These are phyloP conservation scores for Yponomeuta sedellus DNA, from an alignment of 2,888 invertebrate genomes.

Conservation along the genomic window DNA sequence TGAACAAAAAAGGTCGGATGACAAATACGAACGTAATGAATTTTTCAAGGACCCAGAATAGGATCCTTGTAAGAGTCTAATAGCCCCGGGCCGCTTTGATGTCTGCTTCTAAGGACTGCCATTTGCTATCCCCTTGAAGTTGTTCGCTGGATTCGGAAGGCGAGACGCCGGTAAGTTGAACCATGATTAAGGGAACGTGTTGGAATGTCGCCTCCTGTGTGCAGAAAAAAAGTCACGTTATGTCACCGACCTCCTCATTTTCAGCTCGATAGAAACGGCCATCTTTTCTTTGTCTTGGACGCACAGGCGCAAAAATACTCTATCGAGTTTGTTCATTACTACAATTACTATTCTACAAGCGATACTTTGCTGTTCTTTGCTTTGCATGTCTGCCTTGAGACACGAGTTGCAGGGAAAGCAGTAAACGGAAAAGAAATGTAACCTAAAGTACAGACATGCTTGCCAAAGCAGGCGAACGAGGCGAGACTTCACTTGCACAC, in stretches of 20 bases:
- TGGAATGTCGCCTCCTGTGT: neutral
- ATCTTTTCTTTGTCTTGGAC: no score
- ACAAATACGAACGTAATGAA: neutral
- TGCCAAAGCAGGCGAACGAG: no score
- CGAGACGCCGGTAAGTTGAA: neutral
- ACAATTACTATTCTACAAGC: no score
- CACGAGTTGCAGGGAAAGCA: no score
- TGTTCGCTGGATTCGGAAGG: neutral
- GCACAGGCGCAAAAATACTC: no score
- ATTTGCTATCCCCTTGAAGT: neutral
- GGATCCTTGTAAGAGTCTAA: neutral
- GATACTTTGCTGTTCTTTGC: no score
- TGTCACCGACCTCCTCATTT: neutral
- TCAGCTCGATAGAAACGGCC: no score
- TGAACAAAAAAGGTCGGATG: neutral
- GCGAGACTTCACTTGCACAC: no score
- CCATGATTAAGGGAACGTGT: neutral
- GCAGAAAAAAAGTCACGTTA: neutral
- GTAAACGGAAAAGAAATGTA: no score
- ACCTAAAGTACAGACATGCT: no score
- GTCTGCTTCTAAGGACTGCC: neutral
- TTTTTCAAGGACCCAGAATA: neutral
- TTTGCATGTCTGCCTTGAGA: no score
- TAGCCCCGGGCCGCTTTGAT: neutral
- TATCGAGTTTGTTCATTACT: no score